Percentiles rank a stretch among this genome's conserved stretches.
Conservation (phyloP, 2,113 vertebrate species). For the Esox niger region DNA sequence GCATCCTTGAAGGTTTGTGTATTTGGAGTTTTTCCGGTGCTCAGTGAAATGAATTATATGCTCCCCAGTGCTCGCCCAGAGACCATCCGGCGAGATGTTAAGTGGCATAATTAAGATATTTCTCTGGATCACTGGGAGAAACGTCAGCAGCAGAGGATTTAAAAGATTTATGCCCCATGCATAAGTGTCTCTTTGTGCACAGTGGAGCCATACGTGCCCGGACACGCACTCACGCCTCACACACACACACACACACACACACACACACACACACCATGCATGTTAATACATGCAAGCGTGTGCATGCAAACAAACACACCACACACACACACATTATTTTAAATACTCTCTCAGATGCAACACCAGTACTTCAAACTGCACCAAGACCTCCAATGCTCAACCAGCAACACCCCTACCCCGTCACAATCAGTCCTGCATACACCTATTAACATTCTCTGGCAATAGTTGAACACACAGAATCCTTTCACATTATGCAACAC, state of each 20-base stretch:
- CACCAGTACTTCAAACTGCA: too few species aligned
- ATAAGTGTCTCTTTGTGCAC: slow-evolving; percentile 41
- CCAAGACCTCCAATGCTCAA: too few species aligned
- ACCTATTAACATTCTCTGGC: not conserved
- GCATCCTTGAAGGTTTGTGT: slow-evolving; percentile 51
- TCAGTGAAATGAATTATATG: slow-evolving; percentile 57
- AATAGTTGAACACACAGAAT: not conserved
- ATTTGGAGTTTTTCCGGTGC: slow-evolving; percentile 40
- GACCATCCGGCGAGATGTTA: slow-evolving; percentile 58
- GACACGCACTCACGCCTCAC: not conserved
- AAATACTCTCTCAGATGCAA: too few species aligned
- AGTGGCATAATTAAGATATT: slow-evolving; percentile 67
- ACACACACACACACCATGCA: not conserved
- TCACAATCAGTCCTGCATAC: not conserved
- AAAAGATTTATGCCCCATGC: slow-evolving; percentile 59
- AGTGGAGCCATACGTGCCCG: not conserved
- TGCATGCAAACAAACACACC: not conserved
- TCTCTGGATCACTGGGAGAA: slow-evolving; percentile 43
- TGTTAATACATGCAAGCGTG: too few species aligned
- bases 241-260: not conserved
- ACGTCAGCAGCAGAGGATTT: slow-evolving; percentile 54
- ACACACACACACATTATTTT: not conserved
- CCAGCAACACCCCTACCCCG: too few species aligned
- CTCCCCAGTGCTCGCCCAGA: slow-evolving; percentile 46
- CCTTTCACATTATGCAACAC: slow-evolving; percentile 16